Percentiles rank a stretch among this genome's conserved stretches.
phyloP scores from a whole-genome alignment of 2,113 vertebrate genomes.

The Phaethon lepturus region DNA sequence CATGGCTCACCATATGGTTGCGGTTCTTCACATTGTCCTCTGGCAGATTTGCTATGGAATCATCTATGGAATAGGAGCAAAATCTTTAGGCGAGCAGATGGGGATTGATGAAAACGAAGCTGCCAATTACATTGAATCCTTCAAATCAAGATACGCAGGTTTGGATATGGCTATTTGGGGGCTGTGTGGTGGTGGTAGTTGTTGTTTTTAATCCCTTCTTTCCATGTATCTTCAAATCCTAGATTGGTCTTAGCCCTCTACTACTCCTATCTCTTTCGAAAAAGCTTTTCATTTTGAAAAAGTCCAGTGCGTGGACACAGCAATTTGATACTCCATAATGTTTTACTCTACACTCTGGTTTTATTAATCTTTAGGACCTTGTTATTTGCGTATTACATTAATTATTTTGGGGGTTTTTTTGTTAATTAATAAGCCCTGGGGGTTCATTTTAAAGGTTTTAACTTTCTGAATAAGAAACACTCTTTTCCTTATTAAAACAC shows the following conservation, averaged over 20 bases:
- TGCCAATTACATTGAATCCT: conserved; percentile 91
- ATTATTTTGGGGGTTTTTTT: neutral
- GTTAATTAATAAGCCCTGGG: neutral
- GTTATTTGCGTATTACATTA: neutral
- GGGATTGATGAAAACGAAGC: conserved; percentile 91
- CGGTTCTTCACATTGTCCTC: neutral
- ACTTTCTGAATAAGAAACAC: neutral
- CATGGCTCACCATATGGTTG: neutral
- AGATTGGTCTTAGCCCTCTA: neutral
- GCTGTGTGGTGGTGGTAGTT: neutral
- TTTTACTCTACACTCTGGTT: neutral
- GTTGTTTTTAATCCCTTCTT: neutral
- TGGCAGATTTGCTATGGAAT: conserved; percentile 97
- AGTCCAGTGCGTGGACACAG: neutral
- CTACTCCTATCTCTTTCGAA: neutral
- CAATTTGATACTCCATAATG: neutral
- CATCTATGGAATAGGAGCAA: conserved; percentile 97
- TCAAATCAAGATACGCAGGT: conserved; percentile 96
- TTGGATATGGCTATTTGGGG: conserved; percentile 1
- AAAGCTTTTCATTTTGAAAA: neutral
- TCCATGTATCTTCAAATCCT: neutral
- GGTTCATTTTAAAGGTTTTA: neutral
- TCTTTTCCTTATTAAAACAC: neutral
- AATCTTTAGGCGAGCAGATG: conserved; percentile 96
- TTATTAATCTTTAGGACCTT: neutral